Conservation (phyloP, 2,113 vertebrate species). For the Sinocyclocheilus rhinocerous region DNA sequence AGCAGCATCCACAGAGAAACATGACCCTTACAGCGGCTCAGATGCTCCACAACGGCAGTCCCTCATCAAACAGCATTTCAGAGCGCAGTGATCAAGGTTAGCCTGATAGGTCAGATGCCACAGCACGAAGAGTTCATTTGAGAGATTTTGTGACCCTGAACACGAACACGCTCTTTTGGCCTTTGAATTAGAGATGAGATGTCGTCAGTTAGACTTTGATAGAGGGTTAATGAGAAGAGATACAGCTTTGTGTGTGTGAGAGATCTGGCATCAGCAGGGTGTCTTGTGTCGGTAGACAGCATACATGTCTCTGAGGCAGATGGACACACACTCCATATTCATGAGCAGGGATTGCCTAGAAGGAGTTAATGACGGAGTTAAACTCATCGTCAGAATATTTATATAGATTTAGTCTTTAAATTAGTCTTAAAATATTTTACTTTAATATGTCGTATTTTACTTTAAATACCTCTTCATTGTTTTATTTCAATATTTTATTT, state of each 20-base stretch:
- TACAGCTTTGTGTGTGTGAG: not conserved
- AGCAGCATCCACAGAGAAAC: not conserved
- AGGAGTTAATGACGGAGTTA: not conserved
- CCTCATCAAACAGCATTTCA: constrained; percentile 1
- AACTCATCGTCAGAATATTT: not conserved
- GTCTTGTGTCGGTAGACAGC: constrained; percentile 30
- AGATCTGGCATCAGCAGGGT: constrained; percentile 35
- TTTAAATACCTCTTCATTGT: no score
- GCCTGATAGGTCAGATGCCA: not conserved
- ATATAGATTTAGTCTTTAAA: no score
- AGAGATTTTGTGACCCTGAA: not conserved
- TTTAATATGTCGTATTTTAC: no score
- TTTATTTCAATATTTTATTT: not conserved
- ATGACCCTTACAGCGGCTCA: not conserved
- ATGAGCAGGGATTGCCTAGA: constrained; percentile 30
- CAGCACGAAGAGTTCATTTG: not conserved
- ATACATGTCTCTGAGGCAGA: constrained; percentile 46
- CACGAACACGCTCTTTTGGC: not conserved
- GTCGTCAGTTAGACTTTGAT: not conserved
- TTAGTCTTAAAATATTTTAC: no score
- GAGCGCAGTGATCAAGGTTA: not conserved
- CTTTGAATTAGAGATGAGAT: constrained; percentile 42
- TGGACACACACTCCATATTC: constrained; percentile 53
- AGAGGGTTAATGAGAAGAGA: constrained; percentile 35
- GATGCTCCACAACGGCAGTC: not conserved